Evolutionary conservation across 2,797 vertebrate species (phyloP).

Genomic region (Sebastiscus albofasciatus): DNA sequence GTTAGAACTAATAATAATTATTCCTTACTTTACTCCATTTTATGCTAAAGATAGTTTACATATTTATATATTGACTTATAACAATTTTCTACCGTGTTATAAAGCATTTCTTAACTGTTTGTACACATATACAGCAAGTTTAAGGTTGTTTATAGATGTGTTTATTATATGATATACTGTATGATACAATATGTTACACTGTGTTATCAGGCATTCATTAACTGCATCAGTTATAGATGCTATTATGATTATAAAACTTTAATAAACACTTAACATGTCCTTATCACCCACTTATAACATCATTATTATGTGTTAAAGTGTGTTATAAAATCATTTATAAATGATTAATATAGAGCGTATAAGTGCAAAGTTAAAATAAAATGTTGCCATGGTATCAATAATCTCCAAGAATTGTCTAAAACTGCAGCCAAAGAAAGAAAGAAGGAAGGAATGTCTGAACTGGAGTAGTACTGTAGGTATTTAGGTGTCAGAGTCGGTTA

Average conservation of each 20-base stretch:
- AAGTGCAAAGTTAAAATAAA: slow-evolving; percentile 1
- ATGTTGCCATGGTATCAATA: neutral
- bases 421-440: slow-evolving; percentile 21
- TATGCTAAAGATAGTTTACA: neutral
- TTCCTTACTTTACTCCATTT: neutral
- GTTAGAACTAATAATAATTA: neutral
- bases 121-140: neutral
- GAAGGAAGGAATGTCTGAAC: slow-evolving; percentile 49
- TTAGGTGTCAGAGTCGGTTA: slow-evolving; percentile 73
- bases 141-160: neutral
- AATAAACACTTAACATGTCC: too few species aligned
- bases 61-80: neutral
- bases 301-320: neutral
- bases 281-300: neutral
- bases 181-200: neutral
- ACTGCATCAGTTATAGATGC: neutral
- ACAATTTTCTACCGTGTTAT: neutral
- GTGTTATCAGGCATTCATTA: neutral
- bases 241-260: neutral
- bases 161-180: neutral
- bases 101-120: neutral
- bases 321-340: neutral
- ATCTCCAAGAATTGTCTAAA: slow-evolving; percentile 38
- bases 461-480: slow-evolving; percentile 62
- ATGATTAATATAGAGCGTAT: neutral